These are phyloP conservation scores for Hyalella azteca DNA, from an alignment of 2,888 invertebrate species.

Conservation along the genomic window DNA sequence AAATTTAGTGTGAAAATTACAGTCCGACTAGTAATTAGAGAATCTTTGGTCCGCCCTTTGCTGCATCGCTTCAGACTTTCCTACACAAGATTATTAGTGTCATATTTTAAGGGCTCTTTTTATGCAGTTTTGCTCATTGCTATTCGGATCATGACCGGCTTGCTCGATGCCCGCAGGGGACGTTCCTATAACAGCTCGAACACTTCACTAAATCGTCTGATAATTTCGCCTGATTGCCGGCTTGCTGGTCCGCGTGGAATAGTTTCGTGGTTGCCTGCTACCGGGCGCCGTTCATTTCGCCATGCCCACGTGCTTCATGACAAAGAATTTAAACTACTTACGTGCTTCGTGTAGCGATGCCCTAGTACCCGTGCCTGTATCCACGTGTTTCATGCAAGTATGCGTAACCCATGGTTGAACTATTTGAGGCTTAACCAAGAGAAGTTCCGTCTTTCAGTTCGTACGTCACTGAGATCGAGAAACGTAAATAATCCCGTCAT, in stretches of 20 bases:
- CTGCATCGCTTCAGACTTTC: background rate
- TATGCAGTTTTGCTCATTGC: too few relatives aligned
- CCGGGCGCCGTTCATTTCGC: background rate
- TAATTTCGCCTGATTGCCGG: slow-evolving; percentile 27
- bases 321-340: too few relatives aligned
- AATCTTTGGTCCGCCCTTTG: background rate
- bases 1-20: background rate
- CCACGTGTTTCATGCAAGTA: too few relatives aligned
- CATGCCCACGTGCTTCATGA: too few relatives aligned
- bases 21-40: background rate
- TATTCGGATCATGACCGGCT: slow-evolving; percentile 24
- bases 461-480: too few relatives aligned
- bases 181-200: slow-evolving; percentile 28
- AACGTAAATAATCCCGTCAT: too few relatives aligned
- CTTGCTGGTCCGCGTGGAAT: slow-evolving; percentile 13
- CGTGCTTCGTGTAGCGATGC: too few relatives aligned
- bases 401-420: too few relatives aligned
- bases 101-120: background rate
- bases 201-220: slow-evolving; percentile 33
- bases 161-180: slow-evolving; percentile 3
- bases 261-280: slow-evolving; percentile 14
- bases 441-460: too few relatives aligned
- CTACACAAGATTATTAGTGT: background rate
- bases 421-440: too few relatives aligned
- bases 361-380: too few relatives aligned